These are phyloP conservation scores for Oplegnathus fasciatus DNA, from an alignment of 2,113 vertebrate genomes.

Conservation along the genomic window DNA sequence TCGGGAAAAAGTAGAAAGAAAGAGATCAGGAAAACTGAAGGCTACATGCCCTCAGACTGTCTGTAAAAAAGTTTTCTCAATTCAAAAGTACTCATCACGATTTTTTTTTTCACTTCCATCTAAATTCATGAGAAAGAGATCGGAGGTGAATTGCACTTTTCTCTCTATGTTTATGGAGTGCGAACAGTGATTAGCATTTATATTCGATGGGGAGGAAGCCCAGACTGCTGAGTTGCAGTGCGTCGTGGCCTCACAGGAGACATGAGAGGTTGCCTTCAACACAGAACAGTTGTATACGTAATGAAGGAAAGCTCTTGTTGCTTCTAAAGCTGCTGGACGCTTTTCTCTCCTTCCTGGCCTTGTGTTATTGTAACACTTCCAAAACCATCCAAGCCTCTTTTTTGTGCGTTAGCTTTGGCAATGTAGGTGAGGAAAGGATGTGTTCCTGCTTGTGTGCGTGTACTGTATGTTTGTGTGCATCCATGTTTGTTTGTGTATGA, in stretches of 20 bases:
- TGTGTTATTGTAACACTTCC: slow-evolving; percentile 80
- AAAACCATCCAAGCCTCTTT: slow-evolving; percentile 70
- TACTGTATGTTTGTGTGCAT: slow-evolving; percentile 54
- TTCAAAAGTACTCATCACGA: slow-evolving; percentile 34
- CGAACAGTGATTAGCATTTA: slow-evolving; percentile 84
- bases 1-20: slow-evolving; percentile 1
- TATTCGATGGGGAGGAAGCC: slow-evolving; percentile 80
- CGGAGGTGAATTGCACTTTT: slow-evolving; percentile 75
- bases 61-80: slow-evolving; percentile 50
- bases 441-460: slow-evolving; percentile 48
- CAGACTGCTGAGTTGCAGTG: slow-evolving; percentile 74
- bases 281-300: slow-evolving; percentile 79
- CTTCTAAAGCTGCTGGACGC: slow-evolving; percentile 58
- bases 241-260: slow-evolving; percentile 68
- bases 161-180: slow-evolving; percentile 79
- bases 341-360: slow-evolving; percentile 72
- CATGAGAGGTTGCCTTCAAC: slow-evolving; percentile 72
- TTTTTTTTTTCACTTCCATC: slow-evolving; percentile 65
- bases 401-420: slow-evolving; percentile 76
- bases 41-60: slow-evolving; percentile 16
- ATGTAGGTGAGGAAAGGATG: slow-evolving; percentile 51
- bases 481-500: slow-evolving; percentile 59
- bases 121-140: slow-evolving; percentile 82
- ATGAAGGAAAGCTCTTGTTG: slow-evolving; percentile 82
- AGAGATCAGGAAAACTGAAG: slow-evolving; percentile 15